Conservation (phyloP, 1,140 invertebrate species). For the Megalopta genalis region DNA sequence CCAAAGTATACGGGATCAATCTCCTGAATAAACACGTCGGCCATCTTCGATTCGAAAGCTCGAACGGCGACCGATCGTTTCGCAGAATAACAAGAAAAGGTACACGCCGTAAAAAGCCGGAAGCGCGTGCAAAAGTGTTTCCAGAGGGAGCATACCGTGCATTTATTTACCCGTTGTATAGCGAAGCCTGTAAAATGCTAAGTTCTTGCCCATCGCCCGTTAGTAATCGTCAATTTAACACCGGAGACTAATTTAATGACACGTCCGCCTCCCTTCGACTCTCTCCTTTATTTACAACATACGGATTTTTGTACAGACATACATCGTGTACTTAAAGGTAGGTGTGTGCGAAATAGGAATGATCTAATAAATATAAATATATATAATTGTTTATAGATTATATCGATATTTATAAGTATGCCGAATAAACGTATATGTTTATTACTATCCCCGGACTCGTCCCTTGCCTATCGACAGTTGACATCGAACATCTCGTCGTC, state of each 20-base stretch:
- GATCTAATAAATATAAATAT: slow-evolving; percentile 58
- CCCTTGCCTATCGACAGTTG: not conserved
- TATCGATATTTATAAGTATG: slow-evolving; percentile 72
- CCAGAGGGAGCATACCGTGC: not conserved
- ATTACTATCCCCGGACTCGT: slow-evolving; percentile 53
- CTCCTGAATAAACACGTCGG: too few species aligned
- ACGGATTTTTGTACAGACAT: slow-evolving; percentile 67
- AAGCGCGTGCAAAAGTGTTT: too few species aligned
- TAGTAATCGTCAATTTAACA: slow-evolving; percentile 33
- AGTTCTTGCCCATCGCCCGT: slow-evolving; percentile 59
- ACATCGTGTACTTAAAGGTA: slow-evolving; percentile 56
- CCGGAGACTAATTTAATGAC: slow-evolving; percentile 33
- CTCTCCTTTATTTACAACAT: slow-evolving; percentile 61
- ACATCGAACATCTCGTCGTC: too few species aligned
- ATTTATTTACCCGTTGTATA: slow-evolving; percentile 45
- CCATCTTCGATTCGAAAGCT: too few species aligned
- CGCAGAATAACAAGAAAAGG: too few species aligned
- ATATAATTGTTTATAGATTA: slow-evolving; percentile 68
- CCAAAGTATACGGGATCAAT: too few species aligned
- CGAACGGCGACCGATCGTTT: too few species aligned
- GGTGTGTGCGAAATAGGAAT: slow-evolving; percentile 47
- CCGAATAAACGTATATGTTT: slow-evolving; percentile 72
- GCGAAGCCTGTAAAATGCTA: slow-evolving; percentile 66
- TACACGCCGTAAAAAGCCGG: too few species aligned
- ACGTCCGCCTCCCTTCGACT: slow-evolving; percentile 20